These are phyloP conservation scores for Cacatua alba DNA, from an alignment of 2,113 vertebrate genomes.

Conservation along the genomic window DNA sequence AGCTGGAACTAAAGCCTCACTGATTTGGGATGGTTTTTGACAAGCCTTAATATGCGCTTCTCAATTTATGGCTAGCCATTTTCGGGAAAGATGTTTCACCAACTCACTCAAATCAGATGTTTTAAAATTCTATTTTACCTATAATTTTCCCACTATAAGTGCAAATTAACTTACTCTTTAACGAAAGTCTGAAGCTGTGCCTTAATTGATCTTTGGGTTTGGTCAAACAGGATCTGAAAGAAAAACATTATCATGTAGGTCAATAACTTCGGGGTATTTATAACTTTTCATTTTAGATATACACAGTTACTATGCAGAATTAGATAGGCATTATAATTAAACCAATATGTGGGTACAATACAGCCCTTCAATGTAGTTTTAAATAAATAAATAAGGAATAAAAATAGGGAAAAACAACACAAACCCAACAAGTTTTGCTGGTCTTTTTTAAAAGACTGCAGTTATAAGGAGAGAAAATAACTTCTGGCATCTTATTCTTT, in stretches of 20 bases:
- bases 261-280: background rate
- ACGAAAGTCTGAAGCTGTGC: slow-evolving; percentile 93
- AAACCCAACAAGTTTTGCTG: background rate
- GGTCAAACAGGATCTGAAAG: slow-evolving; percentile 95
- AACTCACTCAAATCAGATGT: background rate
- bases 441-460: background rate
- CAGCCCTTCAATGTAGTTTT: background rate
- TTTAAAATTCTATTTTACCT: background rate
- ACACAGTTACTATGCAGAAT: background rate
- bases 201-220: slow-evolving; percentile 97
- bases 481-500: background rate
- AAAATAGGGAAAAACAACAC: background rate
- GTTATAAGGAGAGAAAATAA: background rate
- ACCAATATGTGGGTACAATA: background rate
- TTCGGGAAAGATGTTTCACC: background rate
- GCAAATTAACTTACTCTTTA: slow-evolving; percentile 89
- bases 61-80: background rate
- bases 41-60: background rate
- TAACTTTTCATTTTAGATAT: background rate
- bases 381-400: background rate
- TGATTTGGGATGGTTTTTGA: background rate
- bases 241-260: background rate
- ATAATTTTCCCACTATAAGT: background rate
- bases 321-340: background rate
- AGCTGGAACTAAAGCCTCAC: background rate